Conservation (phyloP, 2,888 invertebrate genomes). For the Ctenicera cuprea region DNA sequence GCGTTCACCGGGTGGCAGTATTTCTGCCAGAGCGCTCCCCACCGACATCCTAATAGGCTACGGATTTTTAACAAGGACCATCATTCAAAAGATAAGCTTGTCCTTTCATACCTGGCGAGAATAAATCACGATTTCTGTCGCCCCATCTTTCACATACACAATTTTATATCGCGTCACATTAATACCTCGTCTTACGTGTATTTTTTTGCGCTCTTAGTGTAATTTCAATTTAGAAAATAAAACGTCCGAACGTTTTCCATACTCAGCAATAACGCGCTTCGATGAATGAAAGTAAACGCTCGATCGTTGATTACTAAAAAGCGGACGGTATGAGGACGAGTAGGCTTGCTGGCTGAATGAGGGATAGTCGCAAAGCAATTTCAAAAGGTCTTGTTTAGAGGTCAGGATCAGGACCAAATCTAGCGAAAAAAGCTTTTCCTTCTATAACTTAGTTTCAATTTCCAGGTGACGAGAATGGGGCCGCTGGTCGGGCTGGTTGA, state of each 20-base stretch:
- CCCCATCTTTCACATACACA: constrained; percentile 51
- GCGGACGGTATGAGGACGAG: background rate
- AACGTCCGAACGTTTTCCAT: background rate
- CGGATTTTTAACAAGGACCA: constrained; percentile 69
- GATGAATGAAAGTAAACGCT: constrained; percentile 16
- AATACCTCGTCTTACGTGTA: constrained; percentile 24
- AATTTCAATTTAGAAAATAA: background rate
- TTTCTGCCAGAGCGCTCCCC: constrained; percentile 58
- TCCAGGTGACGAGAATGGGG: constrained; percentile 58
- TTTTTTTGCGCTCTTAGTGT: background rate
- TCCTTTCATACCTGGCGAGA: constrained; percentile 66
- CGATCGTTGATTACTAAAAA: constrained; percentile 22
- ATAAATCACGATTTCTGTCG: constrained; percentile 67
- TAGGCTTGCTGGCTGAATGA: background rate
- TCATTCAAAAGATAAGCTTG: constrained; percentile 69
- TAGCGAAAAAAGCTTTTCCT: constrained; percentile 39
- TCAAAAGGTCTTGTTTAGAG: constrained; percentile 40
- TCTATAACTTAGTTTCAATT: constrained; percentile 60
- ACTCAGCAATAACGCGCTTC: background rate
- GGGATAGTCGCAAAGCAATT: constrained; percentile 6
- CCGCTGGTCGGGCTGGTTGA: constrained; percentile 62
- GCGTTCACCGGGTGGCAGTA: constrained; percentile 53
- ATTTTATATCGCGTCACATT: constrained; percentile 52
- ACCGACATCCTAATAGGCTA: constrained; percentile 66
- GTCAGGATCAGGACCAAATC: constrained; percentile 30